These are phyloP conservation scores for Neomonachus schauinslandi DNA, from an alignment of 2,113 vertebrate species.

Conservation along the genomic window DNA sequence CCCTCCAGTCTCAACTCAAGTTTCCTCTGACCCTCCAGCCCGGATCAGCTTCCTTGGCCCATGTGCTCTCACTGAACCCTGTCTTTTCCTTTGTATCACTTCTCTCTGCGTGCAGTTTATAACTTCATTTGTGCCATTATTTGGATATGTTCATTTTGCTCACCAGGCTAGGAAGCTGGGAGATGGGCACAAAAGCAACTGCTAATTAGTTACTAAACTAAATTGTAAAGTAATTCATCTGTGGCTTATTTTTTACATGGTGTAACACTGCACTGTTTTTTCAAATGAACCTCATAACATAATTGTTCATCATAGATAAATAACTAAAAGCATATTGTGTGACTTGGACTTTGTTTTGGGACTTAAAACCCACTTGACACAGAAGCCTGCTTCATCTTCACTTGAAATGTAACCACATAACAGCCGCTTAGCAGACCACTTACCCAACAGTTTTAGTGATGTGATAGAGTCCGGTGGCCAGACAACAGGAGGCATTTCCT, in stretches of 20 bases:
- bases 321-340: not conserved
- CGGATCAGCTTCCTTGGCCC: not conserved
- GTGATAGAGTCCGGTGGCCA: not conserved
- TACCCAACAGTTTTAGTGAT: not conserved
- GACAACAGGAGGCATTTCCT: constrained; percentile 1
- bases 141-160: not conserved
- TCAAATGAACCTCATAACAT: not conserved
- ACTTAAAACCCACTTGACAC: not conserved
- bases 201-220: not conserved
- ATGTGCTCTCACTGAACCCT: not conserved
- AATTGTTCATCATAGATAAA: not conserved
- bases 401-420: not conserved
- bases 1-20: not conserved
- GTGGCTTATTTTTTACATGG: not conserved
- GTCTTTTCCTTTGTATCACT: too few relatives aligned
- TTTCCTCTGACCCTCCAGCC: not conserved
- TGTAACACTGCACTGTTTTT: not conserved
- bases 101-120: not conserved
- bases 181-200: not conserved
- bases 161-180: not conserved
- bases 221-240: not conserved
- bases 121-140: not conserved
- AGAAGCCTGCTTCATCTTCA: not conserved
- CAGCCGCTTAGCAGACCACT: not conserved
- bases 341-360: not conserved